Base-by-base conservation (phyloP, 1,140 invertebrate species). In the Pteromalus puparum region DNA sequence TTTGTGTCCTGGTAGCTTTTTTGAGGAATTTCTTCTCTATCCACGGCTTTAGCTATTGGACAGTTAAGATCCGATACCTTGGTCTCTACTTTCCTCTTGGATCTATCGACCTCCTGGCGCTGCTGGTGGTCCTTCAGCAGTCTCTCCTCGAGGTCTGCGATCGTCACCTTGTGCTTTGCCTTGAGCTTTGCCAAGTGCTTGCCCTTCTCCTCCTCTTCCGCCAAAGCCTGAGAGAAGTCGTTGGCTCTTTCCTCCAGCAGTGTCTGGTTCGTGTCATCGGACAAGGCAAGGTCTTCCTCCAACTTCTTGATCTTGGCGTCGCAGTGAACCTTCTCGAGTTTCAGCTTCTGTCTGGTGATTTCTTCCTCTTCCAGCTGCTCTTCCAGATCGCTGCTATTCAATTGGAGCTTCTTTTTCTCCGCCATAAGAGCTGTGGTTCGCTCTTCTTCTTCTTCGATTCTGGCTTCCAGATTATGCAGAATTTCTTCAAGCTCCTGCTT, bases 201-300 rank as follows among this genome's bases (percentile, higher is more conserved):
- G n/a, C n/a, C n/a, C 98, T 99, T 99, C 92, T 99, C 99, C 91
- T 99, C 99, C 91, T 99, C 99, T 90, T 99, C 98, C 0, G 97
- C 97, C 26, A 99, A 94, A 0, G 98, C 96, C 90, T 98, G 96
- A 1, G 97, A 97, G 7, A 99, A 92, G 92, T 99, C 98, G 87
- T 96, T 96, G 48, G 97, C 95, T 75, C 98, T 94, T 90, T 99
- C 99, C 90, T 99, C 99, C 6, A 99, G 90, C 48, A 97, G 91
- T 92, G 97, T 99, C 94, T 99, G 95, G 93, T 97, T 97, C 13
- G 96, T 96, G 88, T 97, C 97, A 38, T 97, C 96, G 70, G 96
- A 96, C 12, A 98, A 91, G 0, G 98, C 98, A 72, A 98, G 92
- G 88, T 99, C 98, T 92, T 99, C 98, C 90, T 99, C 99, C 28